A percentile compares a stretch with the other conserved stretches of the same genome.
phyloP scores from a whole-genome alignment of 2,797 vertebrate species.

The Distichodus sexfasciatus region DNA sequence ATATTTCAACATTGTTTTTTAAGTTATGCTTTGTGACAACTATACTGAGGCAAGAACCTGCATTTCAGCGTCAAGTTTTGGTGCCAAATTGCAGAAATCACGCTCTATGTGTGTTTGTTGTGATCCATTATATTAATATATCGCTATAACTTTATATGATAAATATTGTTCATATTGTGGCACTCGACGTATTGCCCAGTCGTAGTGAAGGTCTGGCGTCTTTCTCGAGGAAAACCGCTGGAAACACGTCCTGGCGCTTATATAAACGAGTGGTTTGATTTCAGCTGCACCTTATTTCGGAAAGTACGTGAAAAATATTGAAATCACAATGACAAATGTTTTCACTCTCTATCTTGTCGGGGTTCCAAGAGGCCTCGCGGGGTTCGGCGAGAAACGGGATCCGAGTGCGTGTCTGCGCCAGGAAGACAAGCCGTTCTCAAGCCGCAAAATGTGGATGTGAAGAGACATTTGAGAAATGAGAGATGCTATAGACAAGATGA shows the following conservation, averaged over 20 bases:
- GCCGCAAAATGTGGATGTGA: slow-evolving; percentile 34
- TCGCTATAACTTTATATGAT: too few relatives aligned
- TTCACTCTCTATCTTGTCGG: slow-evolving; percentile 47
- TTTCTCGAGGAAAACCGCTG: too few relatives aligned
- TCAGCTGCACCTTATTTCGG: slow-evolving; percentile 37
- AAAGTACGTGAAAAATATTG: slow-evolving; percentile 12
- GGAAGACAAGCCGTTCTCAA: slow-evolving; percentile 42
- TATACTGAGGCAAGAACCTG: too few relatives aligned
- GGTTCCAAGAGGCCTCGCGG: slow-evolving; percentile 40
- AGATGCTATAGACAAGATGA: slow-evolving; percentile 24
- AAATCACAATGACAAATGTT: slow-evolving; percentile 52
- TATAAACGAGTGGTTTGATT: slow-evolving; percentile 32
- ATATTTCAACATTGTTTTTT: too few relatives aligned
- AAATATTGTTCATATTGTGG: too few relatives aligned
- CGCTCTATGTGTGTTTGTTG: too few relatives aligned
- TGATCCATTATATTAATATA: too few relatives aligned
- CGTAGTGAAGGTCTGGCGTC: too few relatives aligned
- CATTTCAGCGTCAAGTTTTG: too few relatives aligned
- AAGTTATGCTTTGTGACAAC: too few relatives aligned
- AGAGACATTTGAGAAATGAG: slow-evolving; percentile 52
- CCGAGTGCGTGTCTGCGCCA: slow-evolving; percentile 43
- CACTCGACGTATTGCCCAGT: too few relatives aligned
- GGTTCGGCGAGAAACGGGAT: slow-evolving; percentile 52
- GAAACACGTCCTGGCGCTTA: slow-evolving; percentile 13
- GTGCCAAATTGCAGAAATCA: too few relatives aligned